Percentiles rank a stretch among this genome's conserved stretches.
phyloP scores from a whole-genome alignment of 1,140 invertebrate species.

The Lepidurus couesii region DNA sequence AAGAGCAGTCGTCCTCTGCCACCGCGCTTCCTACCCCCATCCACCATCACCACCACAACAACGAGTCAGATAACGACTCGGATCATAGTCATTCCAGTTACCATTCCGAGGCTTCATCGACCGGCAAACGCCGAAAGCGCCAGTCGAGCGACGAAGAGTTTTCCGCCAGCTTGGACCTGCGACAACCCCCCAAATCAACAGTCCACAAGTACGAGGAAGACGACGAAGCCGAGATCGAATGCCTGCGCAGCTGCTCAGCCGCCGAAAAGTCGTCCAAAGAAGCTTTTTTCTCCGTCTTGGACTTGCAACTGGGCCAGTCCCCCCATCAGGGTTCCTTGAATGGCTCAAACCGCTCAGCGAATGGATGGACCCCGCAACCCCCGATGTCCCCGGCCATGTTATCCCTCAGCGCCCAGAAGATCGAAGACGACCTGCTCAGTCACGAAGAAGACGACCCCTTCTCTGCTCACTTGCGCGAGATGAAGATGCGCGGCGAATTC shows the following conservation, averaged over 20 bases:
- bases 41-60: slow-evolving; percentile 43
- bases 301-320: slow-evolving; percentile 52
- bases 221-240: slow-evolving; percentile 33
- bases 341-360: slow-evolving; percentile 34
- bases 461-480: slow-evolving; percentile 68
- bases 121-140: slow-evolving; percentile 1
- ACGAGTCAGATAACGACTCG: not conserved
- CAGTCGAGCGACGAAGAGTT: not conserved
- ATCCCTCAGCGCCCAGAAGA: slow-evolving; percentile 29
- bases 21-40: slow-evolving; percentile 9
- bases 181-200: not conserved
- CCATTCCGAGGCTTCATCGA: not conserved
- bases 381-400: not conserved
- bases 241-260: slow-evolving; percentile 15
- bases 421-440: slow-evolving; percentile 33
- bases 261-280: slow-evolving; percentile 47
- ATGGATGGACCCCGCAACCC: slow-evolving; percentile 23
- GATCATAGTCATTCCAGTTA: slow-evolving; percentile 22
- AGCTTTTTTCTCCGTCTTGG: slow-evolving; percentile 71
- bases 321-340: not conserved
- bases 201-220: slow-evolving; percentile 34
- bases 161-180: not conserved
- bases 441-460: slow-evolving; percentile 66
- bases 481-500: slow-evolving; percentile 81
- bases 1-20: slow-evolving; percentile 32